These are phyloP conservation scores for Columba livia DNA, from an alignment of 2,113 vertebrate genomes.

Conservation along the genomic window DNA sequence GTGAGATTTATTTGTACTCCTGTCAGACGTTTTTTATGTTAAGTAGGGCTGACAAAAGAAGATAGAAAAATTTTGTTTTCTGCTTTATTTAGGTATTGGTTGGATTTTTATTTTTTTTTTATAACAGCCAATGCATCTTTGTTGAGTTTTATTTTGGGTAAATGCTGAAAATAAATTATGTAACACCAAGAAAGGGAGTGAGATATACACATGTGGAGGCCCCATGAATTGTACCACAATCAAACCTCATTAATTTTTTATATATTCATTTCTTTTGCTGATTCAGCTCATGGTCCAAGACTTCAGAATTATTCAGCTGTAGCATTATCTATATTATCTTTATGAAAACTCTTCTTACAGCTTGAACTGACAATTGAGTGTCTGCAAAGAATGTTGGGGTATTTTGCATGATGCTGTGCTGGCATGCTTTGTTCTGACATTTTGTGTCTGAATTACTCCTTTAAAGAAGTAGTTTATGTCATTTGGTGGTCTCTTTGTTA, in stretches of 20 bases:
- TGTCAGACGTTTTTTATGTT: neutral
- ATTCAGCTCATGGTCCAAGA: neutral
- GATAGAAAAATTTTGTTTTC: neutral
- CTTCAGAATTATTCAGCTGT: neutral
- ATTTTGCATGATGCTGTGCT: neutral
- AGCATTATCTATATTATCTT: neutral
- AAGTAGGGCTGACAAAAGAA: neutral
- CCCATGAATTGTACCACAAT: neutral
- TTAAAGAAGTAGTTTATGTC: neutral
- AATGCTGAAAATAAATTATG: neutral
- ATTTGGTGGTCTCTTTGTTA: neutral
- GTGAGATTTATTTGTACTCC: conserved; percentile 3
- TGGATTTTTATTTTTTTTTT: neutral
- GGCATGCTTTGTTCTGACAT: neutral
- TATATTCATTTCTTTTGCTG: neutral
- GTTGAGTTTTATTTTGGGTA: neutral
- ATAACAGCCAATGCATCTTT: neutral
- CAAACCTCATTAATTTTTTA: neutral
- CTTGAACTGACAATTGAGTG: neutral
- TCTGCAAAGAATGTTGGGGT: neutral
- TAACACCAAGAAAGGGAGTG: neutral
- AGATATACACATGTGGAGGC: neutral
- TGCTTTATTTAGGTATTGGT: neutral
- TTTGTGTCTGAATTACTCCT: neutral
- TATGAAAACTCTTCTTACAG: neutral